Percentiles rank a stretch among this genome's conserved stretches.
Conservation (phyloP, 2,888 invertebrate species). For the Hermodice carunculata region DNA sequence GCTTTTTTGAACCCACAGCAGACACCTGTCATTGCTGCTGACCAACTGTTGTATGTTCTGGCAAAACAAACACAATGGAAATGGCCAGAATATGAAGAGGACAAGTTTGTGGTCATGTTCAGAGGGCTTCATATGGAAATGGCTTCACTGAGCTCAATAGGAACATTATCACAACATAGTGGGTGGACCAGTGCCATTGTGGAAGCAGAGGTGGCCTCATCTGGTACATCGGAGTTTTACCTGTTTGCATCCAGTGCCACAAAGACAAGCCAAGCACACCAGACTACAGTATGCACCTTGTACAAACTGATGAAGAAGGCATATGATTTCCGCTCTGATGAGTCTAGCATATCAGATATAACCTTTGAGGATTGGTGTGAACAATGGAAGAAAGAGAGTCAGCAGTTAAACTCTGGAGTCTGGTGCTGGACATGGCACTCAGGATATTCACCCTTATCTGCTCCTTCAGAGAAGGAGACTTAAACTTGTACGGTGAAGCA, state of each 20-base stretch:
- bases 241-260: slow-evolving; percentile 34
- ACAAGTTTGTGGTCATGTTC: slow-evolving; percentile 48
- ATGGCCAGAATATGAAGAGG: slow-evolving; percentile 50
- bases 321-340: slow-evolving; percentile 7
- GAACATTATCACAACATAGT: slow-evolving; percentile 41
- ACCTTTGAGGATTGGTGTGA: slow-evolving; percentile 15
- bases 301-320: slow-evolving; percentile 31
- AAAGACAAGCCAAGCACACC: slow-evolving; percentile 37
- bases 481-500: slow-evolving; percentile 24
- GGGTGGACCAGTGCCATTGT: slow-evolving; percentile 41
- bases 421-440: slow-evolving; percentile 18
- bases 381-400: neutral
- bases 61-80: slow-evolving; percentile 53
- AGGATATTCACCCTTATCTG: slow-evolving; percentile 20
- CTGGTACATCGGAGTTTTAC: slow-evolving; percentile 44
- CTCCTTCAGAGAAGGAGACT: slow-evolving; percentile 30
- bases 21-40: slow-evolving; percentile 44
- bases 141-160: slow-evolving; percentile 45
- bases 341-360: neutral
- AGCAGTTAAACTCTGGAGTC: slow-evolving; percentile 30
- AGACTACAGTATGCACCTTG: slow-evolving; percentile 33
- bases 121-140: slow-evolving; percentile 57
- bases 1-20: slow-evolving; percentile 45
- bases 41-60: slow-evolving; percentile 50
- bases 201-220: slow-evolving; percentile 36